These are phyloP conservation scores for Echiichthys vipera DNA, from an alignment of 2,797 vertebrate species.

Conservation along the genomic window DNA sequence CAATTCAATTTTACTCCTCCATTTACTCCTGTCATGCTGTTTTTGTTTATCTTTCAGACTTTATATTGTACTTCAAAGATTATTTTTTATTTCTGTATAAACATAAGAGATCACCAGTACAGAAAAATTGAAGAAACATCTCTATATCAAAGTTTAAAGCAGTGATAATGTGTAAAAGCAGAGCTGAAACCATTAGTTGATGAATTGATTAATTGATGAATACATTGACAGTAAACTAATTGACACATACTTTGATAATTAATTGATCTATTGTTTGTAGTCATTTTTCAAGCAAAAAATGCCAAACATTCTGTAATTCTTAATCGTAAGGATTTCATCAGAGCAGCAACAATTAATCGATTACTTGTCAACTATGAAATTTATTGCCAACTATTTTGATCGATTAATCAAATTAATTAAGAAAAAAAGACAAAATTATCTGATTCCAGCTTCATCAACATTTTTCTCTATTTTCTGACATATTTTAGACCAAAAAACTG, in stretches of 20 bases:
- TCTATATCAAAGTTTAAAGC: neutral
- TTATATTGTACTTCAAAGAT: neutral
- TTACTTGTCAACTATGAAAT: too few species aligned
- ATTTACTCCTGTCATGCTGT: too few species aligned
- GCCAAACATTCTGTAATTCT: neutral
- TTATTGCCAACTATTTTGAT: too few species aligned
- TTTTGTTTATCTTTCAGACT: neutral
- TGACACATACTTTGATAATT: neutral
- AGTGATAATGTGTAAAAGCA: neutral
- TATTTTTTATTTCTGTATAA: neutral
- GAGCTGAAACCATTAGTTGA: neutral
- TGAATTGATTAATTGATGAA: neutral
- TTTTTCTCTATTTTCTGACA: too few species aligned
- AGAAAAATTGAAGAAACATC: neutral
- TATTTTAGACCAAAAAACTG: too few species aligned
- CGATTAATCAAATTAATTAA: too few species aligned
- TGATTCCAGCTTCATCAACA: too few species aligned
- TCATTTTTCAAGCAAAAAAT: neutral
- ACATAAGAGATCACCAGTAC: neutral
- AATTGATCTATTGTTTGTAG: neutral
- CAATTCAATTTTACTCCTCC: neutral
- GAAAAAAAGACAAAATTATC: too few species aligned
- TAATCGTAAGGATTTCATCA: neutral
- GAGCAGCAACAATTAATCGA: too few species aligned
- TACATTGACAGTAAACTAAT: neutral